These are phyloP conservation scores for Syngnathus scovelli DNA, from an alignment of 2,113 vertebrate genomes.

Conservation along the genomic window DNA sequence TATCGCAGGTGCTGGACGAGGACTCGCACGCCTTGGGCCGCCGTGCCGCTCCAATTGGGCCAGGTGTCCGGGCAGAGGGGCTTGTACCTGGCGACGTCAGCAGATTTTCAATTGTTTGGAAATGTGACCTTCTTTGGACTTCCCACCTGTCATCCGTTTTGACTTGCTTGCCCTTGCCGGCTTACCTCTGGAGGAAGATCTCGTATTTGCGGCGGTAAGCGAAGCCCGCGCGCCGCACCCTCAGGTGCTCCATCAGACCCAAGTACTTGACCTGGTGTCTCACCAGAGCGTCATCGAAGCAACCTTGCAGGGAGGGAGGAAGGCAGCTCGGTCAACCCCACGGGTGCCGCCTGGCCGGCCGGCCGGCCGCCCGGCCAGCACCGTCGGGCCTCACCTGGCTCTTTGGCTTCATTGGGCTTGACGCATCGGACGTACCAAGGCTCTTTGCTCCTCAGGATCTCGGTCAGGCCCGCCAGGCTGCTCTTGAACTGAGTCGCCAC, in stretches of 20 bases:
- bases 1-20: conserved; percentile 87
- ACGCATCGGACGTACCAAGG: conserved; percentile 92
- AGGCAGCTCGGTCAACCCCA: not conserved
- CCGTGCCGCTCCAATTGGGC: conserved; percentile 87
- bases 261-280: conserved; percentile 94
- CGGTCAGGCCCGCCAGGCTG: conserved; percentile 83
- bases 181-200: conserved; percentile 86
- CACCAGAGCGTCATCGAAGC: conserved; percentile 86
- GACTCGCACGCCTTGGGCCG: conserved; percentile 81
- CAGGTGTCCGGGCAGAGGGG: conserved; percentile 92
- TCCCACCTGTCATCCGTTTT: not conserved
- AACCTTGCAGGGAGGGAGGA: conserved; percentile 62
- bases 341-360: not conserved
- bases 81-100: conserved; percentile 78
- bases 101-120: no score
- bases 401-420: conserved; percentile 91
- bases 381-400: conserved; percentile 66
- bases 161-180: not conserved
- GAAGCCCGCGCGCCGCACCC: conserved; percentile 89
- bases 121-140: not conserved
- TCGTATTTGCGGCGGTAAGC: conserved; percentile 89
- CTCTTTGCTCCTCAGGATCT: conserved; percentile 90
- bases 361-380: no score
- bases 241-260: conserved; percentile 92
- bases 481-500: conserved; percentile 95